A percentile compares a stretch with the other conserved stretches of the same genome.
Evolutionary conservation across 2,113 vertebrate species (phyloP).

Genomic region (Sylvietta virens): DNA sequence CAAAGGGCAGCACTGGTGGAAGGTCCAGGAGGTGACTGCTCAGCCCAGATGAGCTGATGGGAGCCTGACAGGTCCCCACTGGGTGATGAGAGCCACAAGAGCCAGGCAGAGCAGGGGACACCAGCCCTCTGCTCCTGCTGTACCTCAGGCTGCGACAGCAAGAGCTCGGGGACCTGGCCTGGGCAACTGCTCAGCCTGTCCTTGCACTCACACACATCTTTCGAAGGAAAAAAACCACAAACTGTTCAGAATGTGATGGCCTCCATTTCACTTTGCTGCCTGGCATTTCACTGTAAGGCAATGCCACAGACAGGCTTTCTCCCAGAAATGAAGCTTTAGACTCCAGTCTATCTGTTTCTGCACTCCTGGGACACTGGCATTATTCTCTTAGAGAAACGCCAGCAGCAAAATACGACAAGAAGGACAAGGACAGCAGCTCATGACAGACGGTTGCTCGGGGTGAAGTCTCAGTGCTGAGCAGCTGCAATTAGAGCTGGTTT

Average conservation of each 20-base stretch:
- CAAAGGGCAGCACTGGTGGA: background rate
- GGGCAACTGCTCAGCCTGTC: background rate
- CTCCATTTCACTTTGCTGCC: background rate
- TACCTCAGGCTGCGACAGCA: background rate
- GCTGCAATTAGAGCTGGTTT: constrained; percentile 45
- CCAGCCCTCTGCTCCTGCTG: background rate
- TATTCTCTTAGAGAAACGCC: background rate
- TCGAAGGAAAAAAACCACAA: background rate
- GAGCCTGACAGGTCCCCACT: background rate
- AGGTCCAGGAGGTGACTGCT: background rate
- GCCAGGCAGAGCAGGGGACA: background rate
- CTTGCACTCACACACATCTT: background rate
- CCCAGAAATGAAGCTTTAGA: background rate
- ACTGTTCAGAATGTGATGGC: background rate
- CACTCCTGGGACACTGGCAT: background rate
- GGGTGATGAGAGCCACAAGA: background rate
- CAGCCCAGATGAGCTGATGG: background rate
- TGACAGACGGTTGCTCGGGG: background rate
- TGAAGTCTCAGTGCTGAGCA: background rate
- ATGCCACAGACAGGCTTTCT: background rate
- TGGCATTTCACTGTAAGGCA: background rate
- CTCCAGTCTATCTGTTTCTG: background rate
- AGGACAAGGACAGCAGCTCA: constrained; percentile 49
- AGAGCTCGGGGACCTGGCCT: background rate
- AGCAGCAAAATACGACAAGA: constrained; percentile 24